Percentiles rank a stretch among this genome's conserved stretches.
Evolutionary conservation across 2,113 vertebrate genomes (phyloP).

Genomic region (Oncorhynchus mykiss): DNA sequence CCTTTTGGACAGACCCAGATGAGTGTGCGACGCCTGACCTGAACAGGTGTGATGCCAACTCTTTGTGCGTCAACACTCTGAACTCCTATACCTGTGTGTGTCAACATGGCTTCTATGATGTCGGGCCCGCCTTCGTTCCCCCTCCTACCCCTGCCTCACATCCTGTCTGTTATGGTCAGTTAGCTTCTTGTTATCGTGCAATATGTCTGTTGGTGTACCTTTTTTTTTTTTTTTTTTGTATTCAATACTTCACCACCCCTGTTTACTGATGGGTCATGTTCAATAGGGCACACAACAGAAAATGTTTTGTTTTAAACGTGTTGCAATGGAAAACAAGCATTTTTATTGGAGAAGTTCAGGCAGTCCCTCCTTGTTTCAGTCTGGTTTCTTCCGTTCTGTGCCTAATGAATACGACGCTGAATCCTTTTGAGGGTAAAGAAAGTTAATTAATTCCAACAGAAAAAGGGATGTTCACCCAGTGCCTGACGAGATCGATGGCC

Average conservation of each 20-base stretch:
- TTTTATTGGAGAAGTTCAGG: no score
- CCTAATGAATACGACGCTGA: no score
- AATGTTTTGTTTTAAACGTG: no score
- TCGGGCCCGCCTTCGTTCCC: conserved; percentile 33
- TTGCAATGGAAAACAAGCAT: no score
- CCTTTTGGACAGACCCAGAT: conserved; percentile 54
- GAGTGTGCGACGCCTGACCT: conserved; percentile 38
- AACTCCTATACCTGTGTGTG: conserved; percentile 64
- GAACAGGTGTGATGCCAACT: conserved; percentile 48
- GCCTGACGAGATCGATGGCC: conserved; percentile 49
- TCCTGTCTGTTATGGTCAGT: conserved; percentile 58
- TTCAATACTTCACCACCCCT: not conserved
- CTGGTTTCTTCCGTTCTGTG: no score
- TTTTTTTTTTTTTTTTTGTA: no score
- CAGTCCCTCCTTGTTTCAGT: no score
- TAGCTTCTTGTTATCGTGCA: not conserved
- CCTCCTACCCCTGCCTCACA: not conserved
- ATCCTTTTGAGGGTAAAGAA: no score
- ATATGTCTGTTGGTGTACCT: not conserved
- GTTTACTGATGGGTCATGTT: not conserved
- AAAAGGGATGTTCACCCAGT: conserved; percentile 64
- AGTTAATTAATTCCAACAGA: conserved; percentile 44
- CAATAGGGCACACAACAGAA: no score
- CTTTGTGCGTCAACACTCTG: conserved; percentile 69
- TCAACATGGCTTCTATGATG: conserved; percentile 57